Conservation (phyloP, 2,888 invertebrate species). For the Folsomia manolachei region DNA sequence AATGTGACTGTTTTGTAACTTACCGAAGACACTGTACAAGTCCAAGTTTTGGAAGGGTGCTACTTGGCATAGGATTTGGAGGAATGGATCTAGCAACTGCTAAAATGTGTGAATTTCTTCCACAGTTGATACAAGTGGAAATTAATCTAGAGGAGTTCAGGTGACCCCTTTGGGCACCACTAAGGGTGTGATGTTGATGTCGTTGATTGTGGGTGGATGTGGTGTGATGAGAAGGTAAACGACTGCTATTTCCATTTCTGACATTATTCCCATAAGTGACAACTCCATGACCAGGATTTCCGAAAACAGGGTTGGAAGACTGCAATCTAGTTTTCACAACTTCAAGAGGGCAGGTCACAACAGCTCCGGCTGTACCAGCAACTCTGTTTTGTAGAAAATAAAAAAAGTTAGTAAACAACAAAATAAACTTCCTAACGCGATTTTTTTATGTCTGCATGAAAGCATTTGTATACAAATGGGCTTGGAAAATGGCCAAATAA, state of each 20-base stretch:
- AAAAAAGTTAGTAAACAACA: too few relatives aligned
- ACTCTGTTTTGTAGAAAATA: constrained; percentile 69
- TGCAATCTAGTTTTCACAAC: constrained; percentile 96
- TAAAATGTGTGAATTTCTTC: constrained; percentile 51
- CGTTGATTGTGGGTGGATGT: constrained; percentile 55
- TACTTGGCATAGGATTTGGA: constrained; percentile 38
- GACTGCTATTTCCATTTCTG: constrained; percentile 57
- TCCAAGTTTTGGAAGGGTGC: constrained; percentile 59
- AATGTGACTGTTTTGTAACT: constrained; percentile 52
- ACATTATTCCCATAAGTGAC: constrained; percentile 54
- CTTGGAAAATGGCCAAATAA: constrained; percentile 9
- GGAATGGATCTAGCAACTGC: constrained; percentile 46
- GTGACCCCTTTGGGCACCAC: constrained; percentile 19
- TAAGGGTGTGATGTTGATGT: constrained; percentile 56
- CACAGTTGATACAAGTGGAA: constrained; percentile 63
- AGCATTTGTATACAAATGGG: constrained; percentile 10
- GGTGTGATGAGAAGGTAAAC: constrained; percentile 58
- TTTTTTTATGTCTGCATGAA: neutral
- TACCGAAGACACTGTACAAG: constrained; percentile 78
- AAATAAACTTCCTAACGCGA: neutral
- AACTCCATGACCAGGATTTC: constrained; percentile 40
- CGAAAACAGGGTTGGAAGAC: constrained; percentile 74
- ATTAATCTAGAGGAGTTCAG: constrained; percentile 55
- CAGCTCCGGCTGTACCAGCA: constrained; percentile 94
- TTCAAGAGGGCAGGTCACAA: constrained; percentile 95